phyloP scores from a whole-genome alignment of 2,113 vertebrate species.

The Esox niger region DNA sequence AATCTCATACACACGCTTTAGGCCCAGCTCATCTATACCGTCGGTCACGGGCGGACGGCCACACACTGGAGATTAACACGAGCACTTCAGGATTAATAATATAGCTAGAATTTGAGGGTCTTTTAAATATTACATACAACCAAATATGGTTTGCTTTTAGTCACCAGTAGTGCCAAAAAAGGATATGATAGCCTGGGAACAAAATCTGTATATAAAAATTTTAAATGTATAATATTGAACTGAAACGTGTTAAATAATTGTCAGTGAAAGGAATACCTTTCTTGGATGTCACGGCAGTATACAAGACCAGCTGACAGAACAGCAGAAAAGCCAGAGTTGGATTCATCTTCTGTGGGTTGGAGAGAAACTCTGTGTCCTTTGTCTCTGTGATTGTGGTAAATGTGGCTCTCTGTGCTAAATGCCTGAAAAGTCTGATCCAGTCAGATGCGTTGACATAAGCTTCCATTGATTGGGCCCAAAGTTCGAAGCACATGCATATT shows the following conservation, averaged over 20 bases:
- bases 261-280: conserved; percentile 59
- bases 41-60: conserved; percentile 67
- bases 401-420: background rate
- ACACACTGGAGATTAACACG: conserved; percentile 69
- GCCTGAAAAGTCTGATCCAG: conserved; percentile 35
- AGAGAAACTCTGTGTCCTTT: conserved; percentile 7
- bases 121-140: too few relatives aligned
- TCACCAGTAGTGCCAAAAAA: too few relatives aligned
- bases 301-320: conserved; percentile 42
- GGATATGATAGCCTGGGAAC: background rate
- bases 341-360: conserved; percentile 42
- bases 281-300: conserved; percentile 35
- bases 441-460: conserved; percentile 18
- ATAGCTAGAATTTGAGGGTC: too few relatives aligned
- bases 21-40: conserved; percentile 53
- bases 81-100: too few relatives aligned
- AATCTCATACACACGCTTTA: conserved; percentile 67
- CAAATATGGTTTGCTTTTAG: too few relatives aligned
- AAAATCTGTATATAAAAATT: background rate
- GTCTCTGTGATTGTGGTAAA: background rate
- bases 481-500: conserved; percentile 52
- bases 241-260: background rate
- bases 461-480: conserved; percentile 54
- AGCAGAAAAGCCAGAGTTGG: conserved; percentile 44
- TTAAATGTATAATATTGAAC: background rate